A percentile compares a stretch with the other conserved stretches of the same genome.
Conservation (phyloP, 2,888 invertebrate genomes). For the Leucozona laternaria region DNA sequence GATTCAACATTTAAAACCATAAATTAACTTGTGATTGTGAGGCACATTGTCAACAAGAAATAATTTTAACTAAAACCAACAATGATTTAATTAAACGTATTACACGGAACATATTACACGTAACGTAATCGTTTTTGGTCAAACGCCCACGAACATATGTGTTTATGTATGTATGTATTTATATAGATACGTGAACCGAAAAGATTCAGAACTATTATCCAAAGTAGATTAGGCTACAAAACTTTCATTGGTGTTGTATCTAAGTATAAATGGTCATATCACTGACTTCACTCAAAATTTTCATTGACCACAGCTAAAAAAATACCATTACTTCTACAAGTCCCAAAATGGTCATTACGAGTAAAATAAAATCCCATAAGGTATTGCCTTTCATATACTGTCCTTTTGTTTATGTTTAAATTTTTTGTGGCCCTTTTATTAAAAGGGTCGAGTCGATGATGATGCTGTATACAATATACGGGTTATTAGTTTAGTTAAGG, state of each 20-base stretch:
- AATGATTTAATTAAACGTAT: no score
- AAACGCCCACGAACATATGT: no score
- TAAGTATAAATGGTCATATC: constrained; percentile 6
- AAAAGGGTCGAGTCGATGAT: constrained; percentile 53
- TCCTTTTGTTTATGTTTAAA: constrained; percentile 28
- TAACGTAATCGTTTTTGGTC: no score
- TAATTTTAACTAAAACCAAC: no score
- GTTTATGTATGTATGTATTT: no score
- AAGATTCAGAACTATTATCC: neutral
- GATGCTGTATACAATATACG: constrained; percentile 31
- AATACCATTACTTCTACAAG: constrained; percentile 18
- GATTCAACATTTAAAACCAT: no score
- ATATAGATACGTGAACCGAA: no score
- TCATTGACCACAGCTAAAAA: constrained; percentile 33
- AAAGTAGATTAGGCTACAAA: neutral
- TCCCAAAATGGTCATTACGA: constrained; percentile 59
- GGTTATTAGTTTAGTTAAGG: constrained; percentile 35
- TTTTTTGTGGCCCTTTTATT: constrained; percentile 50
- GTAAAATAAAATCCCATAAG: constrained; percentile 56
- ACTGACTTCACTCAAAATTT: neutral
- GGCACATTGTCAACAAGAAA: no score
- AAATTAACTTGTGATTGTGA: no score
- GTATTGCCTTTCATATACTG: constrained; percentile 52
- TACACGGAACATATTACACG: no score
- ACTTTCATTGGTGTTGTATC: constrained; percentile 8